Evolutionary conservation across 2,888 invertebrate species (phyloP), one percentile per base, ranked within the genome.

Genomic region (Temnothorax rugatulus): DNA sequence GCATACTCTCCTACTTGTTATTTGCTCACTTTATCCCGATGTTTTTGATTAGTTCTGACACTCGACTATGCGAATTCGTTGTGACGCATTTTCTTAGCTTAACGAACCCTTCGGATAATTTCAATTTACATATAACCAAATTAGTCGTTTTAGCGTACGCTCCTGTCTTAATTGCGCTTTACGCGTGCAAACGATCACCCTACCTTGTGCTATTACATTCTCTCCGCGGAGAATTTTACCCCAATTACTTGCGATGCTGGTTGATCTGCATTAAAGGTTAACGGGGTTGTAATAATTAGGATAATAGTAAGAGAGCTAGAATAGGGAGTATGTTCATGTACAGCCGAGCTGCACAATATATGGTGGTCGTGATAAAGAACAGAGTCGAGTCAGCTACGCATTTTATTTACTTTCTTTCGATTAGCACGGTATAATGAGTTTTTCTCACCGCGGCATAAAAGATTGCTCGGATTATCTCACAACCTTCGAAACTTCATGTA

Each of bases 381-480:
- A 64, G 54, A 29, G 44, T 3, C 5, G 25, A 57, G 50, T 2
- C 18, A 8, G 21, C 57, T 63, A 29, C n/a, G 29, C 54, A 29
- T 52, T 76, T 71, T 76, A 84, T 83, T 84, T 73, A 82, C 68
- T 44, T 44, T 64, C 64, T 85, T 89, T 84, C 59, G 82, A 88
- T 85, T 84, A 86, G 68, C 52, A 57, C 57, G 69, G 71, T 83
- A 71, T 87, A 85, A 88, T 87, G 83, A 87, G 81, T 87, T 85
- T 89, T 87, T 61, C 81, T 77, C 66, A 61, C 47, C 52, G n/a
- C 9, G 59, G 61, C 68, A 68, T 88, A 83, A 90, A 85, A 86
- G 83, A 90, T 86, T 83, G 77, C 85, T 52, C 86, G 84, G 84
- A 87, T 90, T 86, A 90, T 88, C 85, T 63, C 66, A 34, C 13